Base-by-base conservation (phyloP, 2,888 invertebrate species). In the Liodrosophila aerea region DNA sequence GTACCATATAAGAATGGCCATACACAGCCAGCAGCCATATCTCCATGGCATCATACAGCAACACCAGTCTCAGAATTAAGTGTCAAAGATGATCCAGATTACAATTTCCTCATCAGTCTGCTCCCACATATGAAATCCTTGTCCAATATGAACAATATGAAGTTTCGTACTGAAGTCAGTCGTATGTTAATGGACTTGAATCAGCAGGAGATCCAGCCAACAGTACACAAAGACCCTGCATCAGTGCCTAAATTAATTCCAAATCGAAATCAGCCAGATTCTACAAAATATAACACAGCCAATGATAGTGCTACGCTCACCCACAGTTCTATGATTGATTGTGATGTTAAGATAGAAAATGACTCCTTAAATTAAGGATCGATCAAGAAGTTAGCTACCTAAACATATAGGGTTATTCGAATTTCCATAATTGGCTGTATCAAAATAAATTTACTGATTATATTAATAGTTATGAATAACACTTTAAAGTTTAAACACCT, bases 281-380 rank as follows among this genome's bases (percentile, higher is more conserved):
- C 33, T 7, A 27, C 12, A 2, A 73, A 52, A 43, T 40, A 50
- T 39, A 50, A 7, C 33, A 4, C 46, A 43, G 30, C 8, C 7
- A 63, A 49, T 41, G 27, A 29, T 22, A 27, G 15, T 4, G 58
- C 27, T 40, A 12, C 65, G 1, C n/a, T n/a, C n/a, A 54, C 50
- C 4, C 62, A 77, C 9, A 73, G 71, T 30, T 68, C 82, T 1
- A 41, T 69, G 27, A 44, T 80, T 7, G 78, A 80, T 43, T 80
- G 78, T 41, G 78, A 80, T 61, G 83, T 80, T 34, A 80, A 80
- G 43, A 82, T 82, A 51, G 78, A 80, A 54, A 69, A 84, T 46
- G 77, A 84, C 5, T 36, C 67, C n/a, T 4, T 71, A 16, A 31
- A 41, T 41, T 76, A 56, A 58, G 18, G 12, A 13, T n/a, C 27